Evolutionary conservation across 2,797 vertebrate species (phyloP), one percentile per base, ranked within the genome.

Genomic region (Clarias laeviceps): DNA sequence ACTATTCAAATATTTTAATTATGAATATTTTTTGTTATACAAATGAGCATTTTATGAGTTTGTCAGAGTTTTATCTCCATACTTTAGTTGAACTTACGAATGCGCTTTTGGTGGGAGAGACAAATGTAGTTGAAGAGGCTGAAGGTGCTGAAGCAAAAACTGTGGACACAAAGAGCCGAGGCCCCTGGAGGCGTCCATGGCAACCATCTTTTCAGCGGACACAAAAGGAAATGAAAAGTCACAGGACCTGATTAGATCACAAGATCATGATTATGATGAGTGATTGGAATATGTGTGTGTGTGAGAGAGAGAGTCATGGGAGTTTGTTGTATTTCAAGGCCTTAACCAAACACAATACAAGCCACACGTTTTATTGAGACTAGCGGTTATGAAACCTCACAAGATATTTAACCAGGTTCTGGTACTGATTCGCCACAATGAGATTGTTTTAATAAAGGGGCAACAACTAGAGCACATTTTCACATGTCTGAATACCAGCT

Each of bases 331-430:
- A 89, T 91, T 85, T 82, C 85, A 90, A 9, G 87, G 88, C 86
- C 79, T 90, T 87, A 89, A 88, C 88, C 86, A 91, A 76, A 90
- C 79, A 80, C 88, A 88, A 87, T 89, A 91, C 91, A 86, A 92
- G 91, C 91, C 89, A 87, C 86, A 89, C 76, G 29, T 87, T 85
- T 88, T 83, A 69, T 84, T 91, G 88, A 92, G 87, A 86, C 84
- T 84, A 83, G 84, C 82, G 82, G 89, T 84, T 81, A 88, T 86
- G 82, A 87, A 86, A 84, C 85, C 92, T 89, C 89, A 88, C 86
- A 77, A 91, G 92, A 93, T 87, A 88, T 90, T 85, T 90, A 90
- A 92, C 86, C 80, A 88, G 90, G 87, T 86, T 85, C 29, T 81
- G 85, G 88, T 69, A 29, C n/a, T 69, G 82, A 84, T 34, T 82